These are phyloP conservation scores for Drosophila novamexicana DNA, from an alignment of 1,140 invertebrate species.

Conservation along the genomic window DNA sequence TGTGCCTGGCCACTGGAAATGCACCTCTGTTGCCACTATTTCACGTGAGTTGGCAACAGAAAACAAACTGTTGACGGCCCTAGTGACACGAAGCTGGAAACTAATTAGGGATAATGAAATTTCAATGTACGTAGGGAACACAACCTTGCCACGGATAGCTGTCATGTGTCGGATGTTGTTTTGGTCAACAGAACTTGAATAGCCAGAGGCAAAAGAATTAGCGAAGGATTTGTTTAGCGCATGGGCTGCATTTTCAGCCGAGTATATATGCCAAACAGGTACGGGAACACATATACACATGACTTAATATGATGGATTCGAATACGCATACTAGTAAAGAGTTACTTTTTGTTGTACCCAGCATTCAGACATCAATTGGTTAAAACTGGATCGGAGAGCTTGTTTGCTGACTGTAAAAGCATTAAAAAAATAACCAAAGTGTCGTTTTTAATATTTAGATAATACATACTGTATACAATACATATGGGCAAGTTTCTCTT, in stretches of 20 bases:
- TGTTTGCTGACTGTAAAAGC: too few species aligned
- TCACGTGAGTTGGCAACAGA: neutral
- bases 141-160: neutral
- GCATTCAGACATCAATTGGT: too few species aligned
- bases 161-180: constrained; percentile 7
- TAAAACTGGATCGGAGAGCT: too few species aligned
- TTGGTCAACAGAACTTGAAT: neutral
- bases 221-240: constrained; percentile 1
- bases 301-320: neutral
- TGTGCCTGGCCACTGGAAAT: neutral
- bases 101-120: constrained; percentile 29
- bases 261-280: neutral
- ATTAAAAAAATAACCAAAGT: too few species aligned
- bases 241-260: neutral
- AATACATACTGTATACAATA: too few species aligned
- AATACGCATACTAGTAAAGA: neutral
- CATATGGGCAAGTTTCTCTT: too few species aligned
- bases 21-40: neutral
- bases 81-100: constrained; percentile 3
- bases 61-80: neutral
- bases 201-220: constrained; percentile 7
- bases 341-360: neutral
- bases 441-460: too few species aligned
- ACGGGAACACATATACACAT: neutral
- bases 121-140: neutral